phyloP scores from a whole-genome alignment of 2,888 invertebrate genomes.

The Eilema griseolum region DNA sequence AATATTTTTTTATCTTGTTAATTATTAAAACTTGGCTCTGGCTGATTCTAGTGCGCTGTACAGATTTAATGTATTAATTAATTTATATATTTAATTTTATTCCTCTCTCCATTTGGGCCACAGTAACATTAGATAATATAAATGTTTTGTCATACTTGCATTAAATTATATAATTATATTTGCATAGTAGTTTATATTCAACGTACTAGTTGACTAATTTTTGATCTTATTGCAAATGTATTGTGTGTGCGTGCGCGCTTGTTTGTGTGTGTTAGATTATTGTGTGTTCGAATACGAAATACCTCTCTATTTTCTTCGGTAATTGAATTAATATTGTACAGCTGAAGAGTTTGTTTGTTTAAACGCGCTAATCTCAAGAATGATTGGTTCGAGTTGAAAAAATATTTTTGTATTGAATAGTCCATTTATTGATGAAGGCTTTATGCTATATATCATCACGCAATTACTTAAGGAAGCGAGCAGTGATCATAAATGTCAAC shows the following conservation, averaged over 20 bases:
- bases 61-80: background rate
- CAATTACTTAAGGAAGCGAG: no score
- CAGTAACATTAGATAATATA: background rate
- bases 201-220: background rate
- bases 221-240: background rate
- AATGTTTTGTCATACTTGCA: background rate
- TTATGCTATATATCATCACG: no score
- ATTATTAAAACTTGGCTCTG: background rate
- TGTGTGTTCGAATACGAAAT: no score
- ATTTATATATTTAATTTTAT: background rate
- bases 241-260: background rate
- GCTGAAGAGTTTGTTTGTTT: no score
- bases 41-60: background rate
- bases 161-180: background rate
- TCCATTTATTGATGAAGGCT: no score
- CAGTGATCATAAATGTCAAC: no score
- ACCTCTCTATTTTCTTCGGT: background rate
- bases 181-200: background rate
- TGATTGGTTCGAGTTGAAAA: no score
- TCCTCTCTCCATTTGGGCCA: slow-evolving; percentile 4
- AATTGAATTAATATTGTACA: background rate
- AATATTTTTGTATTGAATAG: no score
- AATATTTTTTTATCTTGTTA: no score
- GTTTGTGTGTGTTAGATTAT: background rate
- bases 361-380: no score